Conservation (phyloP, 2,113 vertebrate species). For the Vulpes lagopus region DNA sequence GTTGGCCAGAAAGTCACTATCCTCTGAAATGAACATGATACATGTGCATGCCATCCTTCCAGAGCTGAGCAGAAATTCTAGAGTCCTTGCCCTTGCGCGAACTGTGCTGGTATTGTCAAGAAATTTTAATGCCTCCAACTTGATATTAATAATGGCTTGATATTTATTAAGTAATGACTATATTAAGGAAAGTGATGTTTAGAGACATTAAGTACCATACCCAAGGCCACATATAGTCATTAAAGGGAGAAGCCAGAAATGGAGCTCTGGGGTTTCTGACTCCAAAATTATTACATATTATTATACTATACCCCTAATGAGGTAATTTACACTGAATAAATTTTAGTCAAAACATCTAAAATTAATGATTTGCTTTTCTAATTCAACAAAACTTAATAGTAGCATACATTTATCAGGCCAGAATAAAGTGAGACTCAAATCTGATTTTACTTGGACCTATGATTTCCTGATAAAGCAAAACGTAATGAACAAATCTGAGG, state of each 20-base stretch:
- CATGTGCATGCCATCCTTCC: background rate
- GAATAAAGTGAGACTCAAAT: background rate
- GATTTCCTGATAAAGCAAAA: background rate
- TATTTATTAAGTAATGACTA: slow-evolving; percentile 13
- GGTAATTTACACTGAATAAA: background rate
- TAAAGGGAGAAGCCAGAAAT: background rate
- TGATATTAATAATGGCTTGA: background rate
- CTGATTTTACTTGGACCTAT: background rate
- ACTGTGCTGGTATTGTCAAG: background rate
- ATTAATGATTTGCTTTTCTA: background rate
- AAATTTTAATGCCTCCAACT: background rate
- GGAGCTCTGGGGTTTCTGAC: background rate
- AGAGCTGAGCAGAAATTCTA: background rate
- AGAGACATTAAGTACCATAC: background rate
- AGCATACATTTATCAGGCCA: background rate
- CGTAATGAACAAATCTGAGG: background rate
- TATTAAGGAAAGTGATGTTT: background rate
- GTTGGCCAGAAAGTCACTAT: background rate
- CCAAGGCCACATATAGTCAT: background rate
- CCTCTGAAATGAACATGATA: background rate
- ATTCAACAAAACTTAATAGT: background rate
- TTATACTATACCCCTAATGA: background rate
- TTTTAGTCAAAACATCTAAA: background rate
- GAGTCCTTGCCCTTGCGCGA: background rate
- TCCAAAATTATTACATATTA: background rate